Evolutionary conservation across 2,888 invertebrate genomes (phyloP), one percentile per base, ranked within the genome.

Genomic region (Drosophila maculinotata): DNA sequence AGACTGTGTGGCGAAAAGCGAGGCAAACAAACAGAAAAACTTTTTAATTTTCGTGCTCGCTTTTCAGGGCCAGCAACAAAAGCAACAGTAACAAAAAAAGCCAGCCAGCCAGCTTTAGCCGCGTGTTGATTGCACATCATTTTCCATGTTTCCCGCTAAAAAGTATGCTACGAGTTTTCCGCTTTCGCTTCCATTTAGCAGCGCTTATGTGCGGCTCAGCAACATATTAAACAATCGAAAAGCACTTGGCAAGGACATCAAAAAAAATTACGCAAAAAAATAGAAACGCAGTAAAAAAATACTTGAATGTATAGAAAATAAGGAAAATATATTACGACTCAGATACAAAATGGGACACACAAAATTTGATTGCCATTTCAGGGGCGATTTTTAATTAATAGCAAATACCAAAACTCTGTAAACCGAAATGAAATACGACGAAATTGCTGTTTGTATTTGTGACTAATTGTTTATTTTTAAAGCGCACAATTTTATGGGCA

Each of bases 201-300:
- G 45, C 64, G 78, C 76, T 80, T 82, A 69, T 68, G 49, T 66
- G 54, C 76, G 76, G 81, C 87, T 84, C 76, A 83, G 85, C 65
- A 73, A 69, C 70, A 79, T 84, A 81, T 82, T 81, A 86, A 81
- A 86, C 81, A 81, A 86, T 86, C 56, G 84, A 75, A 86, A 83
- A 77, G 69, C 78, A 80, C 81, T 81, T 69, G 63, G 38, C 78
- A 69, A 75, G 59, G 64, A 71, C 65, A 69, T 52, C 54, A 49
- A 41, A 49, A 42, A 25, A 25, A 9, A 30, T 25, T 9, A 52
- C 20, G 12, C 9, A 15, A 12, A 15, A 23, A 1, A 20, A 10
- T n/a, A n/a, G n/a, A n/a, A n/a, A n/a, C n/a, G 23, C 9, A 20
- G 7, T 3, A 51, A 45, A 33, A 54, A 56, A 25, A 42, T 26